Percentiles rank a stretch among this genome's conserved stretches.
phyloP scores from a whole-genome alignment of 2,113 vertebrate species.

The Neolamprologus longior region DNA sequence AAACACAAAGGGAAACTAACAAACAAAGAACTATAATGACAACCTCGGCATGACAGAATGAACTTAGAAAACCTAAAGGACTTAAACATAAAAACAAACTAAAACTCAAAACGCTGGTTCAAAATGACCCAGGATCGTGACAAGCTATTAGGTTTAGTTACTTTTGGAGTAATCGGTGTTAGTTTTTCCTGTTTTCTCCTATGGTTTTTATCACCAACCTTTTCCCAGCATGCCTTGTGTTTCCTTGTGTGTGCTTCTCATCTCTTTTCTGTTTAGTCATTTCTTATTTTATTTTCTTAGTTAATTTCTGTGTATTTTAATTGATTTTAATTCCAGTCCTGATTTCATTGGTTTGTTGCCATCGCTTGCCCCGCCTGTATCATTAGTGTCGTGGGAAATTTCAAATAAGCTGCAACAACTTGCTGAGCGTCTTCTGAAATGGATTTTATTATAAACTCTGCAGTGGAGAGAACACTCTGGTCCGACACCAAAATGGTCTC shows the following conservation, averaged over 20 bases:
- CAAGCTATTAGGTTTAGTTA: neutral
- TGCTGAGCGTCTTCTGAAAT: neutral
- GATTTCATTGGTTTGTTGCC: rapidly evolving
- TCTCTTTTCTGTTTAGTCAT: neutral
- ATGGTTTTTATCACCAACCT: neutral
- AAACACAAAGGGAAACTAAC: too few species aligned
- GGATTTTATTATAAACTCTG: neutral
- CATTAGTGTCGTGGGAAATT: rapidly evolving
- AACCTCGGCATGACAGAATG: rapidly evolving
- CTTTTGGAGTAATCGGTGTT: neutral
- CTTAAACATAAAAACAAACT: too few species aligned
- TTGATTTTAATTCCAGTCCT: neutral
- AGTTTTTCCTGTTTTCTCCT: neutral
- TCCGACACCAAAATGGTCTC: neutral
- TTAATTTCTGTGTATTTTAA: neutral
- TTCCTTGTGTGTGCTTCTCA: neutral
- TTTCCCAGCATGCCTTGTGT: neutral
- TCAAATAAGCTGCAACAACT: rapidly evolving
- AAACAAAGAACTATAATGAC: too few species aligned
- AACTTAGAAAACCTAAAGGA: too few species aligned
- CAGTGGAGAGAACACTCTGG: neutral
- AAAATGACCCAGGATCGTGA: too few species aligned
- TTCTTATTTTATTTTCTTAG: neutral
- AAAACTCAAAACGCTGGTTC: too few species aligned
- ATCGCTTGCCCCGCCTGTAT: rapidly evolving